Percentiles rank a stretch among this genome's conserved stretches.
Conservation (phyloP, 1,140 invertebrate species). For the Zelostemma sp. region DNA sequence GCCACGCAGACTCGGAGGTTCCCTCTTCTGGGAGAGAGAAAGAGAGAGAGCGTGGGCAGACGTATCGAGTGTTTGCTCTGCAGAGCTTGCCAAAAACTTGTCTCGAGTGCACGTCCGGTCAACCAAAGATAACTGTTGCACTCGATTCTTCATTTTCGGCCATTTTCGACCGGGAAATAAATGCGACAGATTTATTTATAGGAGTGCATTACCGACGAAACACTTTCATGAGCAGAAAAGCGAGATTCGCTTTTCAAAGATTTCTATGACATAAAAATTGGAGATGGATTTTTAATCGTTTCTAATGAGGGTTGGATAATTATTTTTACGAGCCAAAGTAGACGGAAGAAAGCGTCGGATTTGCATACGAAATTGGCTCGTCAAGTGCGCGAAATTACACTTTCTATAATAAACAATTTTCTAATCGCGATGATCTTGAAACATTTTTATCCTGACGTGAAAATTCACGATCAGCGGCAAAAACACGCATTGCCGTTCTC, state of each 20-base stretch:
- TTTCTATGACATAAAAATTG: no score
- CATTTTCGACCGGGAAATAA: not conserved
- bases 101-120: conserved; percentile 50
- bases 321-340: no score
- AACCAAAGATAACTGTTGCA: conserved; percentile 3
- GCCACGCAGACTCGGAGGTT: not conserved
- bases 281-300: no score
- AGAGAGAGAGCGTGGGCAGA: conserved; percentile 38
- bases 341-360: no score
- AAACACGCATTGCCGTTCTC: conserved; percentile 40
- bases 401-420: conserved; percentile 2
- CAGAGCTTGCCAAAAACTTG: conserved; percentile 45
- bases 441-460: conserved; percentile 15
- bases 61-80: conserved; percentile 54
- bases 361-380: not conserved
- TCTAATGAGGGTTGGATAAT: no score
- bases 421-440: conserved; percentile 9
- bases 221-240: no score
- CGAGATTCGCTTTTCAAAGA: no score
- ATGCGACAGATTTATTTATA: no score
- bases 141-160: not conserved
- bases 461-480: conserved; percentile 28
- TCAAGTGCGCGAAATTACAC: not conserved
- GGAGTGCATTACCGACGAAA: no score
- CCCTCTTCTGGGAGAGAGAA: conserved; percentile 2